These are phyloP conservation scores for Lissonota sp. DNA, from an alignment of 2,888 invertebrate genomes.

Conservation along the genomic window DNA sequence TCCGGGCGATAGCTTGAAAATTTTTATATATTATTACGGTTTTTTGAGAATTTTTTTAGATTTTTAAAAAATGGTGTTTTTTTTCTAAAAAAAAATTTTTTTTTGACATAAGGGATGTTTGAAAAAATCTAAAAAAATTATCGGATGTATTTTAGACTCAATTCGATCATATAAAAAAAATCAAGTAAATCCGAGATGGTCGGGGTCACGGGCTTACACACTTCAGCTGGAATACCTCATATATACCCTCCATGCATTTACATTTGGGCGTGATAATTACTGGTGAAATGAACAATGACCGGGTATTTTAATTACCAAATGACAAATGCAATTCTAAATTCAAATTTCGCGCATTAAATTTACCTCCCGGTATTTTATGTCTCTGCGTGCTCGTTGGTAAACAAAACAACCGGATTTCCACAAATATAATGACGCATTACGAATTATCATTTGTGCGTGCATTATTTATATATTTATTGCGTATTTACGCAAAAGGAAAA, in stretches of 20 bases:
- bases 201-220: too few species aligned
- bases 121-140: too few species aligned
- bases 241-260: background rate
- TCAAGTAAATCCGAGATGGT: too few species aligned
- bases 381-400: slow-evolving; percentile 9
- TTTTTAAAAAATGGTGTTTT: too few species aligned
- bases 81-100: too few species aligned
- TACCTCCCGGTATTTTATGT: slow-evolving; percentile 1
- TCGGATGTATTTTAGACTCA: too few species aligned
- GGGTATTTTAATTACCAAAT: slow-evolving; percentile 5
- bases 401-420: slow-evolving; percentile 43
- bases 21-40: too few species aligned
- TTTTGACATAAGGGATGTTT: too few species aligned
- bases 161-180: too few species aligned
- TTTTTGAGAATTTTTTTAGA: too few species aligned
- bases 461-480: background rate
- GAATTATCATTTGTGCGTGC: slow-evolving; percentile 27
- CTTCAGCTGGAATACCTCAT: too few species aligned
- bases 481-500: slow-evolving; percentile 6
- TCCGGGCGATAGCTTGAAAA: too few species aligned
- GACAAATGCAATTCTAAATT: slow-evolving; percentile 1
- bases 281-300: slow-evolving; percentile 20
- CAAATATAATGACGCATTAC: slow-evolving; percentile 15
- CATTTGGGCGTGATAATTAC: slow-evolving; percentile 14
- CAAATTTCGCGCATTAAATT: slow-evolving; percentile 35